phyloP scores from a whole-genome alignment of 2,888 invertebrate species.

The Oscheius sp. region DNA sequence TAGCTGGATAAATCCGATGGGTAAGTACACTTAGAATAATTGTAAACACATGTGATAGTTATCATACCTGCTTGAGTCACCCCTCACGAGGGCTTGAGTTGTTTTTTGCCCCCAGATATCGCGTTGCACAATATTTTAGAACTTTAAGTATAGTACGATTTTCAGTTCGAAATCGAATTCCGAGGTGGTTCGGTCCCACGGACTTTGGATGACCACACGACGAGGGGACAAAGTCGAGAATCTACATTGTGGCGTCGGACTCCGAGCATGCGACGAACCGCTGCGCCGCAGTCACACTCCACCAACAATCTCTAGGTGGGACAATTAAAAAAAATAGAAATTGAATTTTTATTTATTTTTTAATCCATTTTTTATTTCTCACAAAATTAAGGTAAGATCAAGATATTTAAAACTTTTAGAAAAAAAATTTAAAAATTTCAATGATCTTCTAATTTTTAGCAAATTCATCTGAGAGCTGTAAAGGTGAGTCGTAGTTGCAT shows the following conservation, averaged over 20 bases:
- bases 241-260: constrained; percentile 64
- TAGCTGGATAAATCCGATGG: constrained; percentile 29
- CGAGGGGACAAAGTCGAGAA: constrained; percentile 52
- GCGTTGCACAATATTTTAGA: neutral
- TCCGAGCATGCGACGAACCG: constrained; percentile 59
- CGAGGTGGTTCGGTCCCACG: constrained; percentile 69
- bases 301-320: constrained; percentile 45
- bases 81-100: neutral
- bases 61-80: constrained; percentile 23
- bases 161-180: constrained; percentile 74
- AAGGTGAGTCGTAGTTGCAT: constrained; percentile 11
- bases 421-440: too few species aligned
- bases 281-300: constrained; percentile 45
- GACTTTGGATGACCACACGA: constrained; percentile 43
- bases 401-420: too few species aligned
- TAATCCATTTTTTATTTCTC: neutral
- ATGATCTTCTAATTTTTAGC: too few species aligned
- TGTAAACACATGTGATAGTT: neutral
- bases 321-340: neutral
- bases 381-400: too few species aligned
- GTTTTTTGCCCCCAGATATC: neutral
- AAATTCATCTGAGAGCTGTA: constrained; percentile 21
- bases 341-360: neutral
- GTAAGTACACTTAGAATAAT: constrained; percentile 22
- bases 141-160: neutral